Evolutionary conservation across 2,797 vertebrate species (phyloP).

Genomic region (Xerus rutilus): DNA sequence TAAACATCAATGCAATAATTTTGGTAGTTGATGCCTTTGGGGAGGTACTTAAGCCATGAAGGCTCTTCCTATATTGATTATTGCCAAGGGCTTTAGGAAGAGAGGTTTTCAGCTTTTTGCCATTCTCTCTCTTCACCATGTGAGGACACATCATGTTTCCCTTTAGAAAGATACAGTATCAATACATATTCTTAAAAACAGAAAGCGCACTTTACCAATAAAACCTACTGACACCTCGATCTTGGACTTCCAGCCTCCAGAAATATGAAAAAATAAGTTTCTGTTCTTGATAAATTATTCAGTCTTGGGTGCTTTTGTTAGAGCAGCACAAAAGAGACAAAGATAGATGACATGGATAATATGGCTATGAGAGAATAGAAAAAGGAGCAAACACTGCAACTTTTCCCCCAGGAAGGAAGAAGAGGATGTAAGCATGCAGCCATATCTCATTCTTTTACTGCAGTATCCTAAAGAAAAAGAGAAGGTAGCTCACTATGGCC

Average conservation of each 20-base stretch:
- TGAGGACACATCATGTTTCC: background rate
- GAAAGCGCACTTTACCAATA: background rate
- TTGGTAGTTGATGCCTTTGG: background rate
- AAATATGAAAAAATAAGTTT: background rate
- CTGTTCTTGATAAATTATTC: background rate
- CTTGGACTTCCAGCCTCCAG: background rate
- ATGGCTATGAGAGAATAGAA: no score
- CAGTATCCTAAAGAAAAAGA: background rate
- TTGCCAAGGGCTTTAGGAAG: background rate
- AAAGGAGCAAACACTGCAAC: background rate
- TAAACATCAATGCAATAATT: no score
- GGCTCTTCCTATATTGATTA: background rate
- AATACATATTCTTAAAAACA: background rate
- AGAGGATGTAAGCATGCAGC: rapidly evolving
- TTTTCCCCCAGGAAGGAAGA: background rate
- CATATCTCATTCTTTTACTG: background rate
- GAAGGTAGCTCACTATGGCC: background rate
- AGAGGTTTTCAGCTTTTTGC: background rate
- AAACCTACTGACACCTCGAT: background rate
- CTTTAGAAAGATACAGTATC: no score
- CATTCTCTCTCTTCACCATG: background rate
- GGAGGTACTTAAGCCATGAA: background rate
- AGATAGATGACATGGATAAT: background rate
- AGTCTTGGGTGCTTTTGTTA: no score
- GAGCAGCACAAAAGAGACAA: background rate